phyloP scores from a whole-genome alignment of 2,113 vertebrate species.

The Sinosuthora webbiana region DNA sequence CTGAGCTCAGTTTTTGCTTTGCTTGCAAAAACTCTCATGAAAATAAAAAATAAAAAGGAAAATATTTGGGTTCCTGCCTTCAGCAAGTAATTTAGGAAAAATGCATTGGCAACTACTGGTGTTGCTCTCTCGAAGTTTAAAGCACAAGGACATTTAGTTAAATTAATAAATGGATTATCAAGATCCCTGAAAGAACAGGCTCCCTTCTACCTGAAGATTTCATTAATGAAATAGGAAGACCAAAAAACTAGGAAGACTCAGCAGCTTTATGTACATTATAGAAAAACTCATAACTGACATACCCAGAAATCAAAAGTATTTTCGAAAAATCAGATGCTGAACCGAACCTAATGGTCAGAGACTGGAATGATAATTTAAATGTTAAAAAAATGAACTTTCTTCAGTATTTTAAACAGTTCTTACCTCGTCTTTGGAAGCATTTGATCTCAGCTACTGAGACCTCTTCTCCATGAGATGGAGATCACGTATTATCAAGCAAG shows the following conservation, averaged over 20 bases:
- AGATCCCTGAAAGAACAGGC: neutral
- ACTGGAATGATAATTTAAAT: neutral
- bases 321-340: neutral
- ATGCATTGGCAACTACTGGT: neutral
- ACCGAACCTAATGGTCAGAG: neutral
- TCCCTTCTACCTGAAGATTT: neutral
- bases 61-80: neutral
- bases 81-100: neutral
- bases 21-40: neutral
- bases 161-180: neutral
- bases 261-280: neutral
- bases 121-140: neutral
- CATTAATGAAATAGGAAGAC: neutral
- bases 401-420: neutral
- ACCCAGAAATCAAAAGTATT: neutral
- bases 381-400: neutral
- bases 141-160: neutral
- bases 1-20: neutral
- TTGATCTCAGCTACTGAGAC: neutral
- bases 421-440: neutral
- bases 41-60: neutral
- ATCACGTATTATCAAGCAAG: neutral
- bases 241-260: neutral
- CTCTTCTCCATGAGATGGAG: neutral
- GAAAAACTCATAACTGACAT: neutral